Conservation (phyloP, 2,888 invertebrate genomes). For the Diarsia dahlii region DNA sequence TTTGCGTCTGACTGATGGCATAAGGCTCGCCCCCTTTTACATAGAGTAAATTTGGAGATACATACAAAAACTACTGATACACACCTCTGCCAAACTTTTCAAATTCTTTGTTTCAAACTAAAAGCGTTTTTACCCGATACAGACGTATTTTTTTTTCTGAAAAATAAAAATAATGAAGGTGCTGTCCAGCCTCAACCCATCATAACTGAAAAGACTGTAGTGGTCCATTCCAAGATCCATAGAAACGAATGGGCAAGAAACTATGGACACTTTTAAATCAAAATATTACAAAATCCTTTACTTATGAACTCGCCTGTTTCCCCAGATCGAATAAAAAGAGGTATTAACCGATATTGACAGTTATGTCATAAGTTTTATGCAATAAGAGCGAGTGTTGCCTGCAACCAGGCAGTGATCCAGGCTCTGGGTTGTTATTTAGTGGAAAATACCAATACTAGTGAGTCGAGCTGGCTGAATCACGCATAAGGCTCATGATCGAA, state of each 20-base stretch:
- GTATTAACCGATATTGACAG: background rate
- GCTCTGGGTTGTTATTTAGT: background rate
- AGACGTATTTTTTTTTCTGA: background rate
- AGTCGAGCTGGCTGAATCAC: background rate
- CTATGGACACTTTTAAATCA: background rate
- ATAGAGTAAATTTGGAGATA: no score
- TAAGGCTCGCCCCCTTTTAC: background rate
- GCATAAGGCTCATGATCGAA: background rate
- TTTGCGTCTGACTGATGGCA: background rate
- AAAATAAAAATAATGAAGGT: background rate
- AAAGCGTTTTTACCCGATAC: no score
- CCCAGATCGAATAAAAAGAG: no score
- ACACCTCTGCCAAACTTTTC: no score
- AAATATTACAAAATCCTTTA: background rate
- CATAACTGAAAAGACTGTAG: background rate
- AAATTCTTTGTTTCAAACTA: no score
- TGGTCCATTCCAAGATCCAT: background rate
- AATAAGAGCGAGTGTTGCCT: background rate
- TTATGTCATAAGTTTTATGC: background rate
- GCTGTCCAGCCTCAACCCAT: background rate
- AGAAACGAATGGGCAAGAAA: background rate
- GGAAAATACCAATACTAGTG: background rate
- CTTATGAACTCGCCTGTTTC: background rate
- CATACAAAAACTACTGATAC: no score
- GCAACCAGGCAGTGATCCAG: background rate